These are phyloP conservation scores for Drosophila rubida DNA, from an alignment of 2,888 invertebrate species.

Conservation along the genomic window DNA sequence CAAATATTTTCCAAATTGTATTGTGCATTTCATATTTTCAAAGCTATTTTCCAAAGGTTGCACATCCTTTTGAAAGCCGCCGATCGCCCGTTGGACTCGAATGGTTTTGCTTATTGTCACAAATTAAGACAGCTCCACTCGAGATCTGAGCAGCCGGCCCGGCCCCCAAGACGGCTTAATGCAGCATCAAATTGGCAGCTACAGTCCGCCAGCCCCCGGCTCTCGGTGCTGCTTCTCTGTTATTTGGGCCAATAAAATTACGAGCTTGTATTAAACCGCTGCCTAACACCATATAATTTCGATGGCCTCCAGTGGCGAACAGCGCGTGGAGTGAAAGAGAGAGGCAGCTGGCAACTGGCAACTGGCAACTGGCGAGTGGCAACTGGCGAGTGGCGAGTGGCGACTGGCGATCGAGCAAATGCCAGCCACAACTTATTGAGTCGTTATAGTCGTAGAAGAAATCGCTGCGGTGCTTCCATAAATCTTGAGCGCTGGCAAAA, in stretches of 20 bases:
- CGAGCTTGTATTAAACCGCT: constrained; percentile 59
- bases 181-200: constrained; percentile 62
- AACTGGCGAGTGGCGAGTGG: not conserved
- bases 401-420: constrained; percentile 1
- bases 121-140: constrained; percentile 64
- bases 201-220: constrained; percentile 34
- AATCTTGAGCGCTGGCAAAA: constrained; percentile 65
- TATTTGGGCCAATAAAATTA: constrained; percentile 82
- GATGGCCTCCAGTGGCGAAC: constrained; percentile 44
- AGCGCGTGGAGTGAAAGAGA: not conserved
- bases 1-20: constrained; percentile 77
- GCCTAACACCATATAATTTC: constrained; percentile 72
- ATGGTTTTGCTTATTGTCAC: constrained; percentile 73
- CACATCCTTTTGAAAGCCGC: constrained; percentile 64
- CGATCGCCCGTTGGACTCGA: constrained; percentile 5
- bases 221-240: constrained; percentile 56
- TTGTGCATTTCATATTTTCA: constrained; percentile 71
- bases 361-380: not conserved
- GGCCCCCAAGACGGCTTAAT: constrained; percentile 30
- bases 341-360: not conserved
- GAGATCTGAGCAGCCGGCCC: constrained; percentile 34
- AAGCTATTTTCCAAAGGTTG: constrained; percentile 57
- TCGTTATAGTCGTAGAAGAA: constrained; percentile 32
- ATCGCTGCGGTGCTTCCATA: constrained; percentile 46
- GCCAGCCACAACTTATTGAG: constrained; percentile 49